Evolutionary conservation across 2,113 vertebrate species (phyloP), one percentile per base, ranked within the genome.

Genomic region (Grallaria varia): DNA sequence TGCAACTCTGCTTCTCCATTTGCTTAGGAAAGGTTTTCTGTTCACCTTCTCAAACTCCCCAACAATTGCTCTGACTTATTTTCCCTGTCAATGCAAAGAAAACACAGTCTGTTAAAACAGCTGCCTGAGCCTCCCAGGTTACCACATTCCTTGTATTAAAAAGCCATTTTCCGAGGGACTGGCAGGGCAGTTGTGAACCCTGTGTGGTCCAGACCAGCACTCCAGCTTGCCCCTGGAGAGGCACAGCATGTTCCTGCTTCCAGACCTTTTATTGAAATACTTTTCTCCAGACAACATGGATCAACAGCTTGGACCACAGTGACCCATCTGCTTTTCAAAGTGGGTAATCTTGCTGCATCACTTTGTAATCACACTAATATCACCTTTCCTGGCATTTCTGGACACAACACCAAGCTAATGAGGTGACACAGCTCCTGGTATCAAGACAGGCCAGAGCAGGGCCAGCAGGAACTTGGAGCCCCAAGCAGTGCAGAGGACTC

Each of bases 101-200:
- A 97, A 94, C 92, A 96, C 75, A 93, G 85, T 95, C 95, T 96
- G 96, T 67, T 85, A 39, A 58, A 95, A 95, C 94, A 96, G 79
- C 94, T 96, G 94, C 71, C 82, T 40, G 45, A 76, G 75, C 72
- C 88, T 93, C 79, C 53, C 67, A 62, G 75, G 92, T 82, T 82
- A 59, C n/a, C 42, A 3, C 2, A 0, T 68, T 90, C 59, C 62
- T 44, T 35, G 18, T 69, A 80, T 53, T 80, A 58, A 89, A 85
- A 55, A 89, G 50, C 14, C 2, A 0, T 73, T 90, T 93, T 85
- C 59, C 0, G 2, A 62, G 35, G 45, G 53, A 20, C 45, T 73
- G 79, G 20, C 22, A 71, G 63, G 76, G 55, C 58, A 73, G 45
- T 31, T 6, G 0, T 0, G 8, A 53, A 31, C 72, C 79, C 72